Evolutionary conservation across 2,113 vertebrate genomes (phyloP), one percentile per base, ranked within the genome.

Genomic region (Phyllostomus hastatus): DNA sequence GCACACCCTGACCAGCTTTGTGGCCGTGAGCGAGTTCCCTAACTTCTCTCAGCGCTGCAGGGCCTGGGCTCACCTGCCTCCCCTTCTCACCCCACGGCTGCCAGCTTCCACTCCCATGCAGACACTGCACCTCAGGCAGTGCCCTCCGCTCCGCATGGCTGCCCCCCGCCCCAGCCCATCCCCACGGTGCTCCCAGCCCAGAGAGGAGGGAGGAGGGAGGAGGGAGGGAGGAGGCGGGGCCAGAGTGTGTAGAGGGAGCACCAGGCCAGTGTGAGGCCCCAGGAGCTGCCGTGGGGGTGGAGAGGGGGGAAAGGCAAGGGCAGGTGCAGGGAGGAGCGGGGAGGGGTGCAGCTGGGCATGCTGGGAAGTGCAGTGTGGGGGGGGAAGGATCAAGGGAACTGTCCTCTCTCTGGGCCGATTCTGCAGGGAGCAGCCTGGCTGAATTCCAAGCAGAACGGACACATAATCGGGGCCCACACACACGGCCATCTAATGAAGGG

Each of bases 311-410:
- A 54, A 15, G 0, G 9, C 4, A 9, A n/a, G 26, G 80, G 35
- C 9, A 75, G 57, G 35, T 11, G 3, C 10, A 38, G 73, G 33
- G 41, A 19, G 11, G 46, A 64, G 54, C 38, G 17, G 1, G 10
- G 26, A 1, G 35, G 35, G 20, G 10, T 19, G 33, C 2, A 6
- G 22, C 7, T 5, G 2, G 54, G n/a, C n/a, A 14, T 15, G 5
- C 22, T 28, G 20, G 9, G n/a, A 33, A 48, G 88, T 17, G 48
- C 15, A 0, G 7, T 0, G 9, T 0, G 4, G 2, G 20, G 20
- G 6, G 50, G 46, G n/a, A 31, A 35, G 48, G 57, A 66, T 6
- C 24, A 50, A 52, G 46, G 26, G 10, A 4, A 28, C 50, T n/a
- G 14, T 2, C 31, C 6, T 0, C 24, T 7, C 20, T 50, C 48